phyloP scores from a whole-genome alignment of 2,888 invertebrate genomes.

The Tortricodes alternella region DNA sequence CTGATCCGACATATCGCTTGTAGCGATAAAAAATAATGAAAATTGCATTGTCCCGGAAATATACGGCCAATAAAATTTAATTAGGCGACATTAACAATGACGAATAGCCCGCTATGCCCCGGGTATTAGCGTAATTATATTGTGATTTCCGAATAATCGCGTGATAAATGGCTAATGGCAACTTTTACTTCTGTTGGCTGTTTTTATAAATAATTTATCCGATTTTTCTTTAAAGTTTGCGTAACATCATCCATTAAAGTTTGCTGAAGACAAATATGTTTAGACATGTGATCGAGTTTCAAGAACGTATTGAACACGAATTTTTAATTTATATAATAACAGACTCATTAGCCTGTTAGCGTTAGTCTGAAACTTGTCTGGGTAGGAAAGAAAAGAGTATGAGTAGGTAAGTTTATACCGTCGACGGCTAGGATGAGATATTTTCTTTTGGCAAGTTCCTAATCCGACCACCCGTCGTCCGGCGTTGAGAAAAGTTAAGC shows the following conservation, averaged over 20 bases:
- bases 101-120: conserved; percentile 53
- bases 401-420: conserved; percentile 8
- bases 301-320: neutral
- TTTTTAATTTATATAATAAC: too few relatives aligned
- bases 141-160: conserved; percentile 71
- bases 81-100: conserved; percentile 66
- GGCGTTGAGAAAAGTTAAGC: conserved; percentile 57
- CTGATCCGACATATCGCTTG: conserved; percentile 15
- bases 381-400: neutral
- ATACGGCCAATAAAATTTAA: conserved; percentile 67
- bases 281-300: neutral
- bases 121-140: conserved; percentile 68
- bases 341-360: too few relatives aligned
- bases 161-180: conserved; percentile 60
- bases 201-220: conserved; percentile 40
- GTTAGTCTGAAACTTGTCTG: neutral
- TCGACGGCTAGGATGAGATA: conserved; percentile 39
- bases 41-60: conserved; percentile 47
- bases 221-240: neutral
- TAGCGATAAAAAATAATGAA: conserved; percentile 39
- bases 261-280: neutral
- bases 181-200: conserved; percentile 56
- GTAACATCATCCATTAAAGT: too few relatives aligned
- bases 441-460: conserved; percentile 52
- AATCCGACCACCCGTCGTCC: conserved; percentile 37